These are phyloP conservation scores for Glossosoma conforme DNA, from an alignment of 1,140 invertebrate species.

Conservation along the genomic window DNA sequence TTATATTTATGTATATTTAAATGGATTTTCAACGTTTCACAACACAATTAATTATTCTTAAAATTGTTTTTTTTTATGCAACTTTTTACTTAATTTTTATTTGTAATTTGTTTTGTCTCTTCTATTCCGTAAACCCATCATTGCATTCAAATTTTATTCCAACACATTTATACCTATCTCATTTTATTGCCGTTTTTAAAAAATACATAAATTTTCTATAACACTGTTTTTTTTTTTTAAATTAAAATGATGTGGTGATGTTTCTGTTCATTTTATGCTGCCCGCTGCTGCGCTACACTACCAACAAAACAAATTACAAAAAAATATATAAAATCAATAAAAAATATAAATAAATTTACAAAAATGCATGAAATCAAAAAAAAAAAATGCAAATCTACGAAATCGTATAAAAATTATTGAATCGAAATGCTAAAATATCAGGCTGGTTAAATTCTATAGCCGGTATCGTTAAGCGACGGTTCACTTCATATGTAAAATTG, in stretches of 20 bases:
- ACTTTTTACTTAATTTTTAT: background rate
- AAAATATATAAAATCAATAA: background rate
- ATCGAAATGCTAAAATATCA: too few species aligned
- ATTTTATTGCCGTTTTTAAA: too few species aligned
- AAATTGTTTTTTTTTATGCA: background rate
- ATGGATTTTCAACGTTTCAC: background rate
- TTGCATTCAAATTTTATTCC: too few species aligned
- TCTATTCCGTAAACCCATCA: background rate
- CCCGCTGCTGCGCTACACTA: too few species aligned
- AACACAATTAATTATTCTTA: background rate
- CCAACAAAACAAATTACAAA: background rate
- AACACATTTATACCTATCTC: too few species aligned
- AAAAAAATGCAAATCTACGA: slow-evolving; percentile 1
- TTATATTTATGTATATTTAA: background rate
- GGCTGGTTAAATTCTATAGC: slow-evolving; percentile 60
- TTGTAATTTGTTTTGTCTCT: slow-evolving; percentile 18
- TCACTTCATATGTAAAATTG: slow-evolving; percentile 73
- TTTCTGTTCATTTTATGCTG: too few species aligned
- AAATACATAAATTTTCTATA: too few species aligned
- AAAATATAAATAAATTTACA: background rate
- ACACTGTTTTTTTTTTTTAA: too few species aligned
- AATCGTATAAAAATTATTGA: background rate
- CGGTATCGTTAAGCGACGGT: slow-evolving; percentile 60
- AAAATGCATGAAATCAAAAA: too few species aligned
- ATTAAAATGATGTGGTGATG: too few species aligned